Evolutionary conservation across 2,113 vertebrate genomes (phyloP).

Genomic region (Erinaceus europaeus): DNA sequence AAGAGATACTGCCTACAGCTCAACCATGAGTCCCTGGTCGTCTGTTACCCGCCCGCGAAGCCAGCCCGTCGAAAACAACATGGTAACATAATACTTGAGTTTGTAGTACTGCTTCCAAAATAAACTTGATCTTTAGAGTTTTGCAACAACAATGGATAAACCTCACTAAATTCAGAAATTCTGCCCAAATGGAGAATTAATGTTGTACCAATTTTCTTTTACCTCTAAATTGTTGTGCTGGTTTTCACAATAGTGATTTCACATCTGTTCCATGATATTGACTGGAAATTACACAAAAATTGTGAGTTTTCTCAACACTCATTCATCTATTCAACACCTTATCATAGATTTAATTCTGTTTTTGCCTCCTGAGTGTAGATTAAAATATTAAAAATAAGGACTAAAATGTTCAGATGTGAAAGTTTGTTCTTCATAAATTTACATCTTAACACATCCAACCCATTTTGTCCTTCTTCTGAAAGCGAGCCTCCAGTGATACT

Average conservation of each 20-base stretch:
- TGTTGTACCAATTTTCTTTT: conserved; percentile 26
- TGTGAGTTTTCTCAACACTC: background rate
- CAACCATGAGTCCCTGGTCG: too few species aligned
- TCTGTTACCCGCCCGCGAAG: too few species aligned
- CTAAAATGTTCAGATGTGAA: background rate
- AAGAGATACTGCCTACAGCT: too few species aligned
- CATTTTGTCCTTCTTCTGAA: background rate
- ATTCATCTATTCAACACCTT: background rate
- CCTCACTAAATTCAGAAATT: background rate
- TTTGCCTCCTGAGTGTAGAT: background rate
- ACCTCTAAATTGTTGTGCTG: background rate
- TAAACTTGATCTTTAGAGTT: conserved; percentile 54
- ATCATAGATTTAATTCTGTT: background rate
- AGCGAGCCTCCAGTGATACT: background rate
- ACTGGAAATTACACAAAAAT: conserved; percentile 24
- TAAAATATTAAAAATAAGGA: background rate
- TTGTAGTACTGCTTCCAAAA: conserved; percentile 43
- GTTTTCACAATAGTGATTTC: conserved; percentile 25
- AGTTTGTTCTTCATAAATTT: background rate
- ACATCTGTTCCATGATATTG: background rate
- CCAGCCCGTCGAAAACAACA: too few species aligned
- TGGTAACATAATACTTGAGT: conserved; percentile 27
- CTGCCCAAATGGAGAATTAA: conserved; percentile 23
- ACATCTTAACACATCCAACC: background rate
- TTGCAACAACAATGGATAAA: conserved; percentile 25